Percentiles rank a stretch among this genome's conserved stretches.
These are phyloP conservation scores for Oxygymnocypris stewartii DNA, from an alignment of 2,113 vertebrate species.

Conservation along the genomic window DNA sequence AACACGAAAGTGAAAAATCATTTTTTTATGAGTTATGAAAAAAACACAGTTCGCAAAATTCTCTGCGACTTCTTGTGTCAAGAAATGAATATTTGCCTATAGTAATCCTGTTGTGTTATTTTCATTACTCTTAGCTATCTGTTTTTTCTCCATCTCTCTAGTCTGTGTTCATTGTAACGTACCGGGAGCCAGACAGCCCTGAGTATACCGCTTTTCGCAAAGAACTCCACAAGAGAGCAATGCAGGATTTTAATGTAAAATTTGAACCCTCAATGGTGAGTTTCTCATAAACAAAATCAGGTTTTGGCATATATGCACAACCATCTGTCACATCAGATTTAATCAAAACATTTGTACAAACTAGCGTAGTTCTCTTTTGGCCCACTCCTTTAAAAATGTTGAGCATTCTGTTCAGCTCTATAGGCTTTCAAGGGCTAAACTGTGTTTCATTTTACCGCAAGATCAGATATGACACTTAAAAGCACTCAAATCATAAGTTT, in stretches of 20 bases:
- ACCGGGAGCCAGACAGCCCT: conserved; percentile 87
- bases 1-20: neutral
- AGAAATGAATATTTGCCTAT: neutral
- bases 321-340: conserved; percentile 36
- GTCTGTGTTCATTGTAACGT: conserved; percentile 93
- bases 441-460: conserved; percentile 25
- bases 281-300: conserved; percentile 11
- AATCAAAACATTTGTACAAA: conserved; percentile 29
- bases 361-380: conserved; percentile 20
- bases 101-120: conserved; percentile 11
- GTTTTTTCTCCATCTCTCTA: conserved; percentile 62
- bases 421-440: conserved; percentile 20
- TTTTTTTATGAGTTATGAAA: neutral
- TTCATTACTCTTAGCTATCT: conserved; percentile 34
- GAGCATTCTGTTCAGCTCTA: conserved; percentile 18
- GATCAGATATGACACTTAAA: conserved; percentile 52
- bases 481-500: conserved; percentile 48
- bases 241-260: conserved; percentile 84
- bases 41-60: neutral
- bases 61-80: neutral
- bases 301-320: conserved; percentile 8
- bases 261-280: conserved; percentile 89
- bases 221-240: conserved; percentile 84
- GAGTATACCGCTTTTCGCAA: conserved; percentile 88
- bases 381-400: neutral